Evolutionary conservation across 2,888 invertebrate species (phyloP).

Genomic region (Monopis laevigella): DNA sequence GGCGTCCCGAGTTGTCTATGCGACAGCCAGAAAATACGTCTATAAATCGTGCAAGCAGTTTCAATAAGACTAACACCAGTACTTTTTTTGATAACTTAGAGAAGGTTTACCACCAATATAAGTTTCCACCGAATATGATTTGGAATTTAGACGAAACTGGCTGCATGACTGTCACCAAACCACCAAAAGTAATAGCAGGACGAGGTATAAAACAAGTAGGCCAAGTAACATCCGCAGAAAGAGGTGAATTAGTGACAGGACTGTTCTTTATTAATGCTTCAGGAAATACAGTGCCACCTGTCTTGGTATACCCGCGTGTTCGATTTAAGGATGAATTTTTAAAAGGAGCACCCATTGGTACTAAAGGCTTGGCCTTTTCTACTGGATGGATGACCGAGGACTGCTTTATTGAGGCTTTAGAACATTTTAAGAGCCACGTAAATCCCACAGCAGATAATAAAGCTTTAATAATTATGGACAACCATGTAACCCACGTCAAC

Average conservation of each 20-base stretch:
- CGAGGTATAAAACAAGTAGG: no score
- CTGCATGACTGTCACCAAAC: no score
- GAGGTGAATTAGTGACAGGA: neutral
- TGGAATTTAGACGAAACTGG: no score
- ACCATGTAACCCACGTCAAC: neutral
- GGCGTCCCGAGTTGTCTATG: neutral
- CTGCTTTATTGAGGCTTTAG: neutral
- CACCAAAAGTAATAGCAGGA: no score
- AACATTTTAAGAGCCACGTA: constrained; percentile 4
- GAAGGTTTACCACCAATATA: constrained; percentile 7
- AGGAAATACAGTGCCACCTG: constrained; percentile 3
- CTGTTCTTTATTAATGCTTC: constrained; percentile 4
- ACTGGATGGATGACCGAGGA: no score
- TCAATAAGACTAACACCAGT: constrained; percentile 16
- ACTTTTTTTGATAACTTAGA: constrained; percentile 17
- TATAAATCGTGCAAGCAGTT: constrained; percentile 14
- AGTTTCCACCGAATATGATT: constrained; percentile 11
- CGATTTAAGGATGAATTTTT: neutral
- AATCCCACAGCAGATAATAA: constrained; percentile 2
- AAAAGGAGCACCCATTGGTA: neutral
- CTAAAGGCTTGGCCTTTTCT: no score
- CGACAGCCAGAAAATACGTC: constrained; percentile 6
- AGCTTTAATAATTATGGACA: constrained; percentile 1
- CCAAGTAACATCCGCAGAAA: no score
- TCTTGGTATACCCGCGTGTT: neutral